These are phyloP conservation scores for Siniperca obscura DNA, from an alignment of 2,797 vertebrate genomes.

Conservation along the genomic window DNA sequence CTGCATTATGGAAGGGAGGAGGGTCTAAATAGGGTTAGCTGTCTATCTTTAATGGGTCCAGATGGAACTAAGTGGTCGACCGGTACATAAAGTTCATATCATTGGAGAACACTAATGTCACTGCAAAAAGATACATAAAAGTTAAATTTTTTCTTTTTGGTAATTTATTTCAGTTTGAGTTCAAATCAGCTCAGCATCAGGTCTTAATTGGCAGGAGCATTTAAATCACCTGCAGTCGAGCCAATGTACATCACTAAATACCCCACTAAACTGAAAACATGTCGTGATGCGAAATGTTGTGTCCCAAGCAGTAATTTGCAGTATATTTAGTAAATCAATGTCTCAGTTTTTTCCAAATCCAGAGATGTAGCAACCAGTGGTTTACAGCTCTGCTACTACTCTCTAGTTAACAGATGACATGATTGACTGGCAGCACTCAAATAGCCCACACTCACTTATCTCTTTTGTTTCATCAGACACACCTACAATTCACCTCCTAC, in stretches of 20 bases:
- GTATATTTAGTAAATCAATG: slow-evolving; percentile 13
- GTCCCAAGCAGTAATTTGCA: slow-evolving; percentile 14
- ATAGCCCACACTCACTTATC: slow-evolving; percentile 12
- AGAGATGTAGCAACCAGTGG: background rate
- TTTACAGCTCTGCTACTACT: background rate
- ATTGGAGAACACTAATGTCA: background rate
- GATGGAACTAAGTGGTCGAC: background rate
- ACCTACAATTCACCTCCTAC: slow-evolving; percentile 37
- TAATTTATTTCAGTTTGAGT: background rate
- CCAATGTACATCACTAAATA: slow-evolving; percentile 19
- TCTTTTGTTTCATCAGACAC: slow-evolving; percentile 34
- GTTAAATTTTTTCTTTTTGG: background rate
- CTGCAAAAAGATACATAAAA: background rate
- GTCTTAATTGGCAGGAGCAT: background rate
- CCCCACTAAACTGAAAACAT: slow-evolving; percentile 11
- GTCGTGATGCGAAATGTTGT: slow-evolving; percentile 2
- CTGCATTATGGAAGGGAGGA: too few relatives aligned
- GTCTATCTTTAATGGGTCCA: background rate
- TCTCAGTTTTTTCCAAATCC: background rate
- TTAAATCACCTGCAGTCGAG: background rate
- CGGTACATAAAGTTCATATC: background rate
- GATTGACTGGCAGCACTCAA: slow-evolving; percentile 28
- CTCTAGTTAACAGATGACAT: slow-evolving; percentile 8
- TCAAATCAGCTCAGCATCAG: background rate
- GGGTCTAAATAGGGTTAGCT: too few relatives aligned